Evolutionary conservation across 1,140 invertebrate species (phyloP), one percentile per base, ranked within the genome.

Genomic region (Spodoptera litura): DNA sequence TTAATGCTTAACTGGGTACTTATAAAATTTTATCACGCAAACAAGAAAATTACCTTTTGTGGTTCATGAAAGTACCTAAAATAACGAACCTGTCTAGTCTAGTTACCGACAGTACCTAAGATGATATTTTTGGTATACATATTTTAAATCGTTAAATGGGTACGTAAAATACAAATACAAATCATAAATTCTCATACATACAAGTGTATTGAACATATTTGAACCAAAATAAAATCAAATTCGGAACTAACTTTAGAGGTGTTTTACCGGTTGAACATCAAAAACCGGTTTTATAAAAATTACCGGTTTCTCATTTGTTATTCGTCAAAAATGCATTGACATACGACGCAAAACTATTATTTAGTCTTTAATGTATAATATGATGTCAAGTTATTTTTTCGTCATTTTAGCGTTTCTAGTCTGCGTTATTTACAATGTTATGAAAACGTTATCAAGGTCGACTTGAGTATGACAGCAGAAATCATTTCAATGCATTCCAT

Each of bases 261-360:
- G 64, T 27, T 15, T 27, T 10, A 51, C 4, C 10, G 3, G 4
- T 3, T 15, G 13, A 56, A 5, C 35, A 10, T 51, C 20, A 61
- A 51, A 74, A 74, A 59, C 71, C 56, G 71, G 58, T 74, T 61
- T 58, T 74, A 52, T 44, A 56, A 56, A 58, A 59, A 74, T 61
- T 61, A 71, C 71, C 56, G 71, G 71, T 74, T 61, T 61, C 44
- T 49, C 0, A 25, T 27, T 73, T 15, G 27, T 61, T 4, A 74
- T 73, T 59, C 38, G 35, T 49, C 55, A 61, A 51, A 56, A 74
- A 74, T 31, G 20, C 56, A 59, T 58, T 13, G 9, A 9, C 12
- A 59, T 3, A 1, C 2, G 10, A 11, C 15, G 1, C 49, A 4
- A 9, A n/a, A n/a, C 51, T 70, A 55, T 55, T 70, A 55, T 55